These are phyloP conservation scores for Perdita meconis DNA, from an alignment of 2,888 invertebrate species.

Conservation along the genomic window DNA sequence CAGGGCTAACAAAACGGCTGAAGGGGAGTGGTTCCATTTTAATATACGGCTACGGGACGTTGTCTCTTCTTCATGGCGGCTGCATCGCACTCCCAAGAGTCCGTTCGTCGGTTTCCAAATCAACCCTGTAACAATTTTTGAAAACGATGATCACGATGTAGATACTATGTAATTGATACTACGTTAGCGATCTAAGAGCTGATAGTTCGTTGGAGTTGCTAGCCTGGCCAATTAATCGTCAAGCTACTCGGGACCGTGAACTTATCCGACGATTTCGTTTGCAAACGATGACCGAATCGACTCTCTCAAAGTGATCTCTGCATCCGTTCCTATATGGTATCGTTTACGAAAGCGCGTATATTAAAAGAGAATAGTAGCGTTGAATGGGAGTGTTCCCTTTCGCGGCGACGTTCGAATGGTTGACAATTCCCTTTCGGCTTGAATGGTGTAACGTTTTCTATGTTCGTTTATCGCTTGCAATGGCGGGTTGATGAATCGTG, in stretches of 20 bases:
- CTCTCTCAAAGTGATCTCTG: slow-evolving; percentile 11
- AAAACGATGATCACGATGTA: not conserved
- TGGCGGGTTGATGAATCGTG: slow-evolving; percentile 3
- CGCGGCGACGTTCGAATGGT: no score
- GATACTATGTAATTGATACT: not conserved
- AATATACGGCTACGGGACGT: not conserved
- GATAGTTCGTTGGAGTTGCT: not conserved
- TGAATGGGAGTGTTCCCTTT: slow-evolving; percentile 4
- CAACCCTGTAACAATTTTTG: slow-evolving; percentile 2
- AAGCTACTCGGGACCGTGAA: not conserved
- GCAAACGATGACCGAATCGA: slow-evolving; percentile 24
- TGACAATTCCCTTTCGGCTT: not conserved
- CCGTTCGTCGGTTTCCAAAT: no score
- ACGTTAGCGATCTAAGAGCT: not conserved
- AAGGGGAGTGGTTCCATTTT: not conserved
- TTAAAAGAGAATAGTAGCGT: slow-evolving; percentile 4
- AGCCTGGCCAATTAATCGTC: slow-evolving; percentile 16
- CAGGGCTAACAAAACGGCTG: not conserved
- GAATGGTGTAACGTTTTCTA: slow-evolving; percentile 5
- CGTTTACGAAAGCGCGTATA: not conserved
- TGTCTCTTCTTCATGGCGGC: not conserved
- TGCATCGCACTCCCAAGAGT: no score
- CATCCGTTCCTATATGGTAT: slow-evolving; percentile 43
- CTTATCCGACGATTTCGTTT: slow-evolving; percentile 31
- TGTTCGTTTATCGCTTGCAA: not conserved